Evolutionary conservation across 2,797 vertebrate species (phyloP), one percentile per base, ranked within the genome.

Genomic region (Yasuhikotakia modesta): DNA sequence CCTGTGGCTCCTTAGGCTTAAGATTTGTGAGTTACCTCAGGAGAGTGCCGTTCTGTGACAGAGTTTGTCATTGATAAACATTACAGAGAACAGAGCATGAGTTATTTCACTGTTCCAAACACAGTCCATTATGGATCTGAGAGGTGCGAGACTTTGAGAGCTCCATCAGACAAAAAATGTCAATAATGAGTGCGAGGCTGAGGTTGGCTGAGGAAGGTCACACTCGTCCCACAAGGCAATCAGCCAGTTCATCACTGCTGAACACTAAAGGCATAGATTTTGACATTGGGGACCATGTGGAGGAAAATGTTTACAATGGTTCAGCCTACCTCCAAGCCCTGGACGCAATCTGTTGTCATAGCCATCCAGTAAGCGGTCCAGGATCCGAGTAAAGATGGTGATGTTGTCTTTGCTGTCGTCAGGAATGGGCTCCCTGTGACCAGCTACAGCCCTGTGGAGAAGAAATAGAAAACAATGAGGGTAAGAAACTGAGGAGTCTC

Each of bases 281-380:
- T 32, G 64, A 81, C 53, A 43, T 10, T 58, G 24, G 10, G 52
- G 69, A 65, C 43, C 24, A 30, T 17, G 45, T 58, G 45, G 50
- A 27, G 68, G 17, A 45, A 61, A 73, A 75, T 53, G 11, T 53
- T 71, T 50, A 66, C 14, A 73, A 21, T 19, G 24, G 75, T 73
- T 70, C 53, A 30, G 61, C 93, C 93, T 84, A 98, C 98, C 98
- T 94, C 98, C 97, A 17, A 99, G 94, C 10, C 98, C 97, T 0
- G 98, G 98, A 80, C 98, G 91, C 80, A 99, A 93, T 74, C 97
- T 92, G 91, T 99, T 99, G 91, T 99, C 98, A 0, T 99, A 99
- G 43, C 98, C 98, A 61, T 99, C 98, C 88, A 99, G 67, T 85
- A 99, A 95, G 81, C 97, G 89, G 90, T 99, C 98, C 60, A 99